Percentiles rank a stretch among this genome's conserved stretches.
Evolutionary conservation across 2,888 invertebrate species (phyloP).

Genomic region (Orthonychiurus folsomi): DNA sequence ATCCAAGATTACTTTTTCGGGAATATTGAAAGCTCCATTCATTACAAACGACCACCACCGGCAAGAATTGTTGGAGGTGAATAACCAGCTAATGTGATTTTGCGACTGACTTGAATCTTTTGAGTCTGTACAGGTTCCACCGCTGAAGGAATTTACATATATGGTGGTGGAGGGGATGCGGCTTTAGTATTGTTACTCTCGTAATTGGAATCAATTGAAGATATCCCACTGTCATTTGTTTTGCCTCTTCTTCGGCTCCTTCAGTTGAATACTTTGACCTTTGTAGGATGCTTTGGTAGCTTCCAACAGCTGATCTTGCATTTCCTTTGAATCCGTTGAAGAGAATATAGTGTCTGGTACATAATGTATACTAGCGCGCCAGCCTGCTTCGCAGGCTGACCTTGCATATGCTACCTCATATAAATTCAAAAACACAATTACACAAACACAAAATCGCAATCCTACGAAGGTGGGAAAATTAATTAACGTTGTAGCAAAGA

Average conservation of each 20-base stretch:
- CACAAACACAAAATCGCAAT: too few relatives aligned
- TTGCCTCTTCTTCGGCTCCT: conserved; percentile 22
- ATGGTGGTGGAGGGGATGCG: neutral
- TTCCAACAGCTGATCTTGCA: neutral
- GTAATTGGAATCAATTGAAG: conserved; percentile 33
- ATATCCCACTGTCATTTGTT: conserved; percentile 39
- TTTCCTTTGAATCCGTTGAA: neutral
- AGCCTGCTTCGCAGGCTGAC: too few relatives aligned
- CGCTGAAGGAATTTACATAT: neutral
- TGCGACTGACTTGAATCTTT: neutral
- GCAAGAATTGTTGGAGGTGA: neutral
- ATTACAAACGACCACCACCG: too few relatives aligned
- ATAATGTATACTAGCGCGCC: conserved; percentile 20
- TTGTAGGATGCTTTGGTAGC: too few relatives aligned
- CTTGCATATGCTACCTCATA: too few relatives aligned
- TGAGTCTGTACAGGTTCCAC: neutral
- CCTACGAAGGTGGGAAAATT: too few relatives aligned
- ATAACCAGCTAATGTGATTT: neutral
- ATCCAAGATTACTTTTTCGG: too few relatives aligned
- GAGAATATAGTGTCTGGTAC: conserved; percentile 18
- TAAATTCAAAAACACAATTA: too few relatives aligned
- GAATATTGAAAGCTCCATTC: too few relatives aligned
- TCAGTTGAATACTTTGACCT: neutral
- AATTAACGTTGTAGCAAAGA: too few relatives aligned
- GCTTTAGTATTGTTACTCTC: conserved; percentile 2